Conservation (phyloP, 2,113 vertebrate genomes). For the Mixornis gularis region DNA sequence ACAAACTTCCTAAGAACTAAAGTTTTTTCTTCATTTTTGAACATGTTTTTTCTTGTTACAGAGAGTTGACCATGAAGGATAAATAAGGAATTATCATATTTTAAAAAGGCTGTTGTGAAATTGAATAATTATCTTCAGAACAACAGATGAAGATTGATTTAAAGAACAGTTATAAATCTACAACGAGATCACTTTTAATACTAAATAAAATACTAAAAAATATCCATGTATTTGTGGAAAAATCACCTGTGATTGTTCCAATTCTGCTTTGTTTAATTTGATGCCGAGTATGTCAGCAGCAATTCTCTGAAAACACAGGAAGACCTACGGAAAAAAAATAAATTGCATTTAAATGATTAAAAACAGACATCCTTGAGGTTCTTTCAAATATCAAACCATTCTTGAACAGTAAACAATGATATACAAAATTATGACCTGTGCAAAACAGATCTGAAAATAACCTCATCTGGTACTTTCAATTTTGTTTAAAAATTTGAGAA, state of each 20-base stretch:
- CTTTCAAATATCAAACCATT: conserved; percentile 62
- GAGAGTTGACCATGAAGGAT: neutral
- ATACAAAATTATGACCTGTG: conserved; percentile 53
- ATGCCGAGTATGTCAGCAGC: conserved; percentile 95
- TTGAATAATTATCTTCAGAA: neutral
- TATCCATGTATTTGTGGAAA: conserved; percentile 28
- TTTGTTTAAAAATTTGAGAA: conserved; percentile 38
- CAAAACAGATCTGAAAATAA: conserved; percentile 59
- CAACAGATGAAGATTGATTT: neutral
- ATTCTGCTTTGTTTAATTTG: conserved; percentile 97
- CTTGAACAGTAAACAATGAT: conserved; percentile 64
- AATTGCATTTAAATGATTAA: conserved; percentile 68
- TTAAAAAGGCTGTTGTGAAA: neutral
- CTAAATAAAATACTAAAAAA: neutral
- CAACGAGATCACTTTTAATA: neutral
- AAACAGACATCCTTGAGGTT: conserved; percentile 64
- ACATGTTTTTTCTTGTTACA: neutral
- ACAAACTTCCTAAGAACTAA: neutral
- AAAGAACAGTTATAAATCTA: neutral
- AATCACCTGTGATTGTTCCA: conserved; percentile 97
- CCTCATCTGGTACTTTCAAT: conserved; percentile 38
- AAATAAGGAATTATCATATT: neutral
- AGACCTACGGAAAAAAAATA: conserved; percentile 80
- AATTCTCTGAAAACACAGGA: conserved; percentile 95
- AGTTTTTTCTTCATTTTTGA: neutral